These are phyloP conservation scores for Rousettus madagascariensis DNA, from an alignment of 2,797 vertebrate species.

Conservation along the genomic window DNA sequence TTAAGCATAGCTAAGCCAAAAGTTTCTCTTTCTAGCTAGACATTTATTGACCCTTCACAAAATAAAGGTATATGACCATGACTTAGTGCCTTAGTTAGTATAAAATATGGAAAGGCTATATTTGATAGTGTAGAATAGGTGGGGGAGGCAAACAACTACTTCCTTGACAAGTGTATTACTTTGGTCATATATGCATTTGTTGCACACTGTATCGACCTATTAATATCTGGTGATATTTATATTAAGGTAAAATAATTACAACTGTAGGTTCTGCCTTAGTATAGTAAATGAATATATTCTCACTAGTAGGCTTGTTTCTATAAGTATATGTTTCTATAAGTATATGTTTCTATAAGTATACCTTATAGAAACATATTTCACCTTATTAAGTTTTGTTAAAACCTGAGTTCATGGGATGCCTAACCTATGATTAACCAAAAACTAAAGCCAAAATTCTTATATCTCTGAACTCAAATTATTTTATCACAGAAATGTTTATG, in stretches of 20 bases:
- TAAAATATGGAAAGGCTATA: not conserved
- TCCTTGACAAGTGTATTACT: not conserved
- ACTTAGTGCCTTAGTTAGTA: not conserved
- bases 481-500: conserved; percentile 35
- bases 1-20: not conserved
- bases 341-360: not conserved
- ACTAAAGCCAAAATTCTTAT: not conserved
- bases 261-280: not conserved
- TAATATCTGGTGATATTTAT: not conserved
- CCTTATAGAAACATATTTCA: not conserved
- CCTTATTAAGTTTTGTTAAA: not conserved
- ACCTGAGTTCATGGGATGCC: not conserved
- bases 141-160: not conserved
- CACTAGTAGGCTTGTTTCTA: not conserved
- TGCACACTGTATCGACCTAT: not conserved
- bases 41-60: not conserved
- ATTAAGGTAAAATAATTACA: conserved; percentile 41
- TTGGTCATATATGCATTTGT: not conserved
- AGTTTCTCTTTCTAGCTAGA: conserved; percentile 33
- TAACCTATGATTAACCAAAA: not conserved
- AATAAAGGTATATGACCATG: not conserved
- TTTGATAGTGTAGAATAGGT: not conserved
- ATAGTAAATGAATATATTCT: conserved; percentile 30
- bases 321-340: too few relatives aligned
- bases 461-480: not conserved